Percentiles rank a stretch among this genome's conserved stretches.
These are phyloP conservation scores for Pentalonia nigronervosa DNA, from an alignment of 1,140 invertebrate genomes.

Conservation along the genomic window DNA sequence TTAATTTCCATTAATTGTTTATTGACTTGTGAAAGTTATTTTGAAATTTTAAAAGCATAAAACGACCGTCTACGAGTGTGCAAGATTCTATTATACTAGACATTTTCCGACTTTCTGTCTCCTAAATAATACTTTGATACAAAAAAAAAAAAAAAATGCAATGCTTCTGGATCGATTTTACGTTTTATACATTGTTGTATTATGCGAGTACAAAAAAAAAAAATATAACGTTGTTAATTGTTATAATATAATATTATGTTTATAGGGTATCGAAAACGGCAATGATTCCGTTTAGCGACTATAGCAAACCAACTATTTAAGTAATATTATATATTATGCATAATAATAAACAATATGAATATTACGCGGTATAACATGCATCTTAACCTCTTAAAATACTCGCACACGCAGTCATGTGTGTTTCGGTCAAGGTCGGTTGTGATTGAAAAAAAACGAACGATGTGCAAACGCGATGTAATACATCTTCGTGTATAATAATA, in stretches of 20 bases:
- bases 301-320: too few species aligned
- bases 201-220: not conserved
- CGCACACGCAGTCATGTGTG: not conserved
- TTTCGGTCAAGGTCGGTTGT: constrained; percentile 22
- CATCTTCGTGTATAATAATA: not conserved
- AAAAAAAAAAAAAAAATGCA: not conserved
- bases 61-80: not conserved
- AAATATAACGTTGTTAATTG: not conserved
- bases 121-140: not conserved
- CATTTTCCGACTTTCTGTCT: not conserved
- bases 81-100: not conserved
- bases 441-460: constrained; percentile 5
- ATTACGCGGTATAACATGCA: not conserved
- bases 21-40: constrained; percentile 4
- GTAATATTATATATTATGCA: not conserved
- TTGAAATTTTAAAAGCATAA: not conserved
- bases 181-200: not conserved
- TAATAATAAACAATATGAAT: not conserved
- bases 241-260: not conserved
- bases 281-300: not conserved
- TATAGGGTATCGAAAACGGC: not conserved
- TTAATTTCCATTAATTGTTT: not conserved
- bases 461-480: not conserved
- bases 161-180: not conserved
- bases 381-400: constrained; percentile 1